A percentile compares a stretch with the other conserved stretches of the same genome.
phyloP scores from a whole-genome alignment of 1,140 invertebrate species.

The Drosophila miranda region DNA sequence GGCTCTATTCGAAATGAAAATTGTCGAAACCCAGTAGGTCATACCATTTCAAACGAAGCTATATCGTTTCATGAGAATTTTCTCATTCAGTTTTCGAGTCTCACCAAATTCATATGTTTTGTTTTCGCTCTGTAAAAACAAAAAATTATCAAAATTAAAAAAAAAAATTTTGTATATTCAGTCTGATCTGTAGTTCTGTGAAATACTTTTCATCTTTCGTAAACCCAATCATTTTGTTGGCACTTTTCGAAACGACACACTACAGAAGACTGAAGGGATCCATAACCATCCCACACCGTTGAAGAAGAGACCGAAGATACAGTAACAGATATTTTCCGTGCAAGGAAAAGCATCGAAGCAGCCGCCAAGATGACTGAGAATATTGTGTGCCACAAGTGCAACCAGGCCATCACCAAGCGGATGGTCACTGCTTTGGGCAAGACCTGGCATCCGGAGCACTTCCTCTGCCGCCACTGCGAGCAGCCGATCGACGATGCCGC shows the following conservation, averaged over 20 bases:
- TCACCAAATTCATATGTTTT: slow-evolving; percentile 74
- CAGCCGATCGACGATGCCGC: slow-evolving; percentile 84
- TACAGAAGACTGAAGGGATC: too few relatives aligned
- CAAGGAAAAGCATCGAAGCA: not conserved
- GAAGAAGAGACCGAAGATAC: too few relatives aligned
- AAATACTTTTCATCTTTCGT: slow-evolving; percentile 1
- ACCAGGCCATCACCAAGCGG: slow-evolving; percentile 70
- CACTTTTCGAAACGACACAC: not conserved
- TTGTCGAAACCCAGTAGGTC: slow-evolving; percentile 32
- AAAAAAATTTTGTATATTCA: slow-evolving; percentile 25
- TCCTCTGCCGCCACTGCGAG: slow-evolving; percentile 91
- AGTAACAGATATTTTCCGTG: too few relatives aligned
- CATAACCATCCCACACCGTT: too few relatives aligned
- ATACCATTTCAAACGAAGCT: slow-evolving; percentile 13
- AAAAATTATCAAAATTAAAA: slow-evolving; percentile 45
- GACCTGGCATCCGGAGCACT: slow-evolving; percentile 99
- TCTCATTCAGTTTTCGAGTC: slow-evolving; percentile 70
- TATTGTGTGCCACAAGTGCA: slow-evolving; percentile 73
- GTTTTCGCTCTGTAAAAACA: slow-evolving; percentile 48
- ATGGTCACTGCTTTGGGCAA: slow-evolving; percentile 94
- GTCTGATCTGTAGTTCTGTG: not conserved
- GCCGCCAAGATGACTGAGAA: slow-evolving; percentile 41
- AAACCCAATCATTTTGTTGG: slow-evolving; percentile 22
- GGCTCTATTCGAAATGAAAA: too few relatives aligned
- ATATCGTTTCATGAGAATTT: not conserved